These are phyloP conservation scores for Dexiosoma caninum DNA, from an alignment of 2,888 invertebrate species.

Conservation along the genomic window DNA sequence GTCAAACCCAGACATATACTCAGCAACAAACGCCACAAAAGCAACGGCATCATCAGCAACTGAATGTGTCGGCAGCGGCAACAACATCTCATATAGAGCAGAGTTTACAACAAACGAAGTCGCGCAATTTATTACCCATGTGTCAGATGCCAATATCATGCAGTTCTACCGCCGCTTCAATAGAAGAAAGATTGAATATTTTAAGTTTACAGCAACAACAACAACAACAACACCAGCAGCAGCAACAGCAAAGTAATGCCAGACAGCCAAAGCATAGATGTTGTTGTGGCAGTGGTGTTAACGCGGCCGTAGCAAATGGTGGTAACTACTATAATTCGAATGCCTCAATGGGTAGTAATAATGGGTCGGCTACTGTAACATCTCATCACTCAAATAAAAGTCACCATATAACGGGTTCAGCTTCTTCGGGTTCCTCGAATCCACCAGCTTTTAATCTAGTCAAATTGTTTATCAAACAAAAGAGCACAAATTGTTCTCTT, in stretches of 20 bases:
- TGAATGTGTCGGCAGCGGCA: slow-evolving; percentile 80
- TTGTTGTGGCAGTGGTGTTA: slow-evolving; percentile 64
- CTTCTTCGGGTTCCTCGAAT: slow-evolving; percentile 78
- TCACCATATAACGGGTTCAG: slow-evolving; percentile 72
- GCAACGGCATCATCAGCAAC: slow-evolving; percentile 65
- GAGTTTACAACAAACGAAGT: slow-evolving; percentile 58
- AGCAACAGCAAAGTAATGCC: slow-evolving; percentile 30
- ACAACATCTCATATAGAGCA: slow-evolving; percentile 83
- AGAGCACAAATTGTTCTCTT: slow-evolving; percentile 84
- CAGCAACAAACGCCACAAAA: slow-evolving; percentile 61
- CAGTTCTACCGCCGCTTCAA: slow-evolving; percentile 69
- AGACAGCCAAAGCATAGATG: slow-evolving; percentile 70
- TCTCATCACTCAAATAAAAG: slow-evolving; percentile 58
- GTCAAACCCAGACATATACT: slow-evolving; percentile 65
- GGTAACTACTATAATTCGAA: slow-evolving; percentile 44
- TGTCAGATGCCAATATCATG: slow-evolving; percentile 77
- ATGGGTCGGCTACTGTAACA: slow-evolving; percentile 38
- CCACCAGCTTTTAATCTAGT: slow-evolving; percentile 89
- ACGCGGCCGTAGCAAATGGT: slow-evolving; percentile 3
- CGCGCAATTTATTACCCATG: slow-evolving; percentile 77
- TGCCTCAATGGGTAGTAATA: slow-evolving; percentile 53
- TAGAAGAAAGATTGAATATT: slow-evolving; percentile 69
- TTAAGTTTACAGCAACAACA: slow-evolving; percentile 60
- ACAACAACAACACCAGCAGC: slow-evolving; percentile 66
- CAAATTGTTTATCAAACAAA: slow-evolving; percentile 93